phyloP scores from a whole-genome alignment of 2,888 invertebrate species.

The Beris chalybata region DNA sequence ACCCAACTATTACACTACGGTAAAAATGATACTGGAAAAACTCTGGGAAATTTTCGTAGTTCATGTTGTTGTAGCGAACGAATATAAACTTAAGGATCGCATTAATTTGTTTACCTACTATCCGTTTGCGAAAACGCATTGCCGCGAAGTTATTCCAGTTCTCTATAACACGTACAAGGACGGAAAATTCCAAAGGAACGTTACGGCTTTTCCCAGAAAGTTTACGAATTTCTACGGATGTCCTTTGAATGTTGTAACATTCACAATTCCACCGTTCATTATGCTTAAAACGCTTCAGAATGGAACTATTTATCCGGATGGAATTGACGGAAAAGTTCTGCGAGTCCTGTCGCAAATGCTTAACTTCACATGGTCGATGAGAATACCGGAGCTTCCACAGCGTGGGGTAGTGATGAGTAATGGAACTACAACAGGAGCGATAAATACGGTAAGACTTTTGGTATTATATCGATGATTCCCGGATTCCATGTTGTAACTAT shows the following conservation, averaged over 20 bases:
- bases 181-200: conserved; percentile 8
- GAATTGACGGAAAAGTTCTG: conserved; percentile 36
- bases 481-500: no score
- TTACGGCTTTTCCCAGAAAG: conserved; percentile 35
- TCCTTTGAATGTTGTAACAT: conserved; percentile 32
- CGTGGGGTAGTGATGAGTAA: conserved; percentile 33
- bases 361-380: conserved; percentile 32
- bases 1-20: neutral
- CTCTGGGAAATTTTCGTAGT: conserved; percentile 16
- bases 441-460: conserved; percentile 22
- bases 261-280: conserved; percentile 29
- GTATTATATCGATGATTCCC: no score
- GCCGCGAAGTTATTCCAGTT: conserved; percentile 1
- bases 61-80: neutral
- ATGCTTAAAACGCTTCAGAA: conserved; percentile 9
- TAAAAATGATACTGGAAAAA: neutral
- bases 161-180: conserved; percentile 11
- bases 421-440: conserved; percentile 35
- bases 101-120: conserved; percentile 20
- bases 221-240: conserved; percentile 33
- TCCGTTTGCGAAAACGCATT: conserved; percentile 17
- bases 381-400: neutral
- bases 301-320: conserved; percentile 22
- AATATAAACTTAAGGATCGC: neutral
- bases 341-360: conserved; percentile 29